A percentile compares a stretch with the other conserved stretches of the same genome.
Conservation (phyloP, 2,113 vertebrate genomes). For the Mirounga angustirostris region DNA sequence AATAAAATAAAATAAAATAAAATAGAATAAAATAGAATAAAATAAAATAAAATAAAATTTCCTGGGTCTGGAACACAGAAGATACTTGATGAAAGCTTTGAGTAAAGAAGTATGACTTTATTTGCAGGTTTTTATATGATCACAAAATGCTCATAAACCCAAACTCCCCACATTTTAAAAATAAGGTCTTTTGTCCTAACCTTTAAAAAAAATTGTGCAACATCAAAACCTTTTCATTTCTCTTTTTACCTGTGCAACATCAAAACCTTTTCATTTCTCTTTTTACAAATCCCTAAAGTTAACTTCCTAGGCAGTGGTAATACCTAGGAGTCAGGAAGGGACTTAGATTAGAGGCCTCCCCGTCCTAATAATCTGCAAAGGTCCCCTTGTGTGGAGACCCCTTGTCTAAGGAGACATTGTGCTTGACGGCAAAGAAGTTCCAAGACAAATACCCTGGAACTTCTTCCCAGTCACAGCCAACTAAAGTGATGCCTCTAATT, state of each 20-base stretch:
- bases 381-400: neutral
- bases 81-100: neutral
- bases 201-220: neutral
- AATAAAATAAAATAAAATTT: neutral
- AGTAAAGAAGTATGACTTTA: neutral
- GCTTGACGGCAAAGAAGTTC: neutral
- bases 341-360: too few species aligned
- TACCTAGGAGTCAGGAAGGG: neutral
- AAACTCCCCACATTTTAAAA: conserved; percentile 63
- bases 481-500: neutral
- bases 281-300: neutral
- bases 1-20: neutral
- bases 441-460: neutral
- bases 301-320: neutral
- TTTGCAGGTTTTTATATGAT: conserved; percentile 43
- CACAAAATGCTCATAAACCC: conserved; percentile 57
- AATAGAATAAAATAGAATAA: neutral
- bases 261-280: neutral
- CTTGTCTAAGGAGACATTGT: neutral
- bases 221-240: too few species aligned
- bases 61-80: neutral
- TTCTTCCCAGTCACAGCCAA: neutral
- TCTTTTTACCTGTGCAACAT: neutral
- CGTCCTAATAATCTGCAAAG: too few species aligned
- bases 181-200: neutral